Conservation (phyloP, 2,797 vertebrate species). For the Myiothlypis coronata region DNA sequence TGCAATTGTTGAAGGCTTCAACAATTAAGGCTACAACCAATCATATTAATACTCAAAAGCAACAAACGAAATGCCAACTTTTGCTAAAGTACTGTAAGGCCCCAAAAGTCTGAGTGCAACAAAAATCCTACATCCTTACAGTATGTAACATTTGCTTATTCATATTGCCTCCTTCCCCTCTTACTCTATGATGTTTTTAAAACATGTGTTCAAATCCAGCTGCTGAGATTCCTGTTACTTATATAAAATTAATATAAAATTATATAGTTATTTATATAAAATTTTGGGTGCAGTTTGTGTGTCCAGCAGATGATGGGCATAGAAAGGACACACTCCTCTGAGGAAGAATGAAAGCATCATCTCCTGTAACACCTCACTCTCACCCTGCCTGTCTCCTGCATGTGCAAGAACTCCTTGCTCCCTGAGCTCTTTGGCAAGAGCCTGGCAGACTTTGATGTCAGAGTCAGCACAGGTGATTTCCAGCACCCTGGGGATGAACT, state of each 20-base stretch:
- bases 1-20: background rate
- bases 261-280: background rate
- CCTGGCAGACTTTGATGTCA: background rate
- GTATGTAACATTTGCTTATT: background rate
- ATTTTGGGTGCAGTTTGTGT: background rate
- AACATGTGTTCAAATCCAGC: background rate
- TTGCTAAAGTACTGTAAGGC: background rate
- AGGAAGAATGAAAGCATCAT: background rate
- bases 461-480: background rate
- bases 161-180: background rate
- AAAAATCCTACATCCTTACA: background rate
- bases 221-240: background rate
- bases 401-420: rapidly evolving
- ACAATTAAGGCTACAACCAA: background rate
- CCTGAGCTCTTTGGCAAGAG: background rate
- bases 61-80: background rate
- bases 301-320: background rate
- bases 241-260: background rate
- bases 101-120: background rate
- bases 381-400: rapidly evolving
- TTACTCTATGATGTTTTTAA: background rate
- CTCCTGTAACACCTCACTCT: rapidly evolving
- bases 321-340: background rate
- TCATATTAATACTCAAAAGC: background rate
- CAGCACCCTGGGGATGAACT: background rate